Evolutionary conservation across 2,797 vertebrate genomes (phyloP).

Genomic region (Pteronotus mesoamericanus): DNA sequence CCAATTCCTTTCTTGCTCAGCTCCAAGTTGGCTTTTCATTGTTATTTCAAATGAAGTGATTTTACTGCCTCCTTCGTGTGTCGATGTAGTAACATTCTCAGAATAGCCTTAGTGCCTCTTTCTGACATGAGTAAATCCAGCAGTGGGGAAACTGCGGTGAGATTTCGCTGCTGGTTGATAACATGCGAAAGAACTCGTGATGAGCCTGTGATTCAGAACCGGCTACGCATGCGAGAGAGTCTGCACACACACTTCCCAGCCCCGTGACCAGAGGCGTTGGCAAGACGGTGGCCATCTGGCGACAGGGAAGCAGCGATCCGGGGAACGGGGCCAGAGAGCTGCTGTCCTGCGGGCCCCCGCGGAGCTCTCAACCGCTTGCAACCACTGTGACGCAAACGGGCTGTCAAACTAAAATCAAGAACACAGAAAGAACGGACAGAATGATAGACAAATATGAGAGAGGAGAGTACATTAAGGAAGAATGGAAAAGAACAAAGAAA

Average conservation of each 20-base stretch:
- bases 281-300: neutral
- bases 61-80: slow-evolving; percentile 43
- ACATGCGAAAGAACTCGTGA: neutral
- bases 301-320: neutral
- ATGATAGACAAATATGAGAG: neutral
- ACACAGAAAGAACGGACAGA: neutral
- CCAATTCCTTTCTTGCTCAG: slow-evolving; percentile 36
- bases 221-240: neutral
- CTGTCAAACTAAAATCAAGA: slow-evolving; percentile 1
- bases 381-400: slow-evolving; percentile 13
- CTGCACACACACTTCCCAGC: neutral
- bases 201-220: slow-evolving; percentile 48
- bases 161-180: neutral
- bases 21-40: slow-evolving; percentile 68
- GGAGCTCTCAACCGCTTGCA: neutral
- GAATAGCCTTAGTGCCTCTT: neutral
- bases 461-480: neutral
- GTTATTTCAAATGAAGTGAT: slow-evolving; percentile 64
- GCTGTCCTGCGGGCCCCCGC: neutral
- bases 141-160: slow-evolving; percentile 8
- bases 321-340: neutral
- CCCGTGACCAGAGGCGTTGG: neutral
- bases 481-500: neutral
- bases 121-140: neutral
- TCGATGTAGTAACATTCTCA: slow-evolving; percentile 41